A percentile compares a stretch with the other conserved stretches of the same genome.
phyloP scores from a whole-genome alignment of 1,140 invertebrate species.

The Ridgeia piscesae region DNA sequence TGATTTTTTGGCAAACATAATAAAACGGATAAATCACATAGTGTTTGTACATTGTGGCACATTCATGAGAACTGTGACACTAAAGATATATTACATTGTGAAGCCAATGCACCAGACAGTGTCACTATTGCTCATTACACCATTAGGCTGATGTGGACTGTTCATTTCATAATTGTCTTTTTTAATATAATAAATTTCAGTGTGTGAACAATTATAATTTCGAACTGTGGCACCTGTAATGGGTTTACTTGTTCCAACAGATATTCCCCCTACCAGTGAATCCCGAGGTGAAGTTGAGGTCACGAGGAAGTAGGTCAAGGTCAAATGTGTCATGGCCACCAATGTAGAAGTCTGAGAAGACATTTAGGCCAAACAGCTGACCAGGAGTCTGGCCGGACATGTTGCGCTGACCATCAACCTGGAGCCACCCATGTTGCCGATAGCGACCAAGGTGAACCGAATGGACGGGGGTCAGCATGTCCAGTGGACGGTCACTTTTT shows the following conservation, averaged over 20 bases:
- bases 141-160: no score
- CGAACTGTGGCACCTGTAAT: neutral
- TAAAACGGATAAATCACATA: no score
- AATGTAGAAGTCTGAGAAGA: conserved; percentile 21
- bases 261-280: conserved; percentile 19
- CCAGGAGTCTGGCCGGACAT: conserved; percentile 12
- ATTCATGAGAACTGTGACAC: no score
- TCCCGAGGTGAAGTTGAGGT: conserved; percentile 11
- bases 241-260: neutral
- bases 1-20: no score
- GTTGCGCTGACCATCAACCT: conserved; percentile 16
- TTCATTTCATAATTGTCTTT: no score
- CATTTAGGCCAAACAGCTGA: conserved; percentile 20
- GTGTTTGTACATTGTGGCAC: no score
- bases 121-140: no score
- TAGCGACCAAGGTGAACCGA: conserved; percentile 9
- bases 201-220: neutral
- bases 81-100: no score
- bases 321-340: conserved; percentile 24
- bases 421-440: conserved; percentile 13
- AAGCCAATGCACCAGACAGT: no score
- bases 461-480: neutral
- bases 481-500: neutral
- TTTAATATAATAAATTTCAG: neutral
- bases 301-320: neutral